phyloP scores from a whole-genome alignment of 2,888 invertebrate genomes.

The Caenorhabditis zanzibari region DNA sequence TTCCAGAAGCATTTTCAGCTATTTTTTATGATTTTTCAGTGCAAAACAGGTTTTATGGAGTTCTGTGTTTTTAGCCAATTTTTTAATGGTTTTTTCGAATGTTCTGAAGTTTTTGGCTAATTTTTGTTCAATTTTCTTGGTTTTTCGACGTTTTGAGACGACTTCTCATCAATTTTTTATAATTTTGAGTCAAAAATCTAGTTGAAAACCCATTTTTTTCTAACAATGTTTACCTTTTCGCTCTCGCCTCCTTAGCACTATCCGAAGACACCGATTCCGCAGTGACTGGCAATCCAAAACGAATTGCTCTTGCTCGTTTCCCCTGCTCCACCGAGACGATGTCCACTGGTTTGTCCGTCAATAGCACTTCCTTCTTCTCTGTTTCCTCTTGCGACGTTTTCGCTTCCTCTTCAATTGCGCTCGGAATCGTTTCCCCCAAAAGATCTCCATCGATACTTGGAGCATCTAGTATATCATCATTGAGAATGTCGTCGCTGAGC shows the following conservation, averaged over 20 bases:
- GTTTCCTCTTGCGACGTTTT: neutral
- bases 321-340: slow-evolving; percentile 26
- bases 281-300: slow-evolving; percentile 61
- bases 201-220: neutral
- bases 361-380: slow-evolving; percentile 2
- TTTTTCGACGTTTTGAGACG: too few relatives aligned
- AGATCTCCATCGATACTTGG: slow-evolving; percentile 50
- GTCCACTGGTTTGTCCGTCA: slow-evolving; percentile 17
- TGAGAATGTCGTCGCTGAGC: slow-evolving; percentile 56
- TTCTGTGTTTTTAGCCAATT: too few relatives aligned
- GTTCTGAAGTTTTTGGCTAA: too few relatives aligned
- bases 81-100: too few relatives aligned
- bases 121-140: too few relatives aligned
- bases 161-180: too few relatives aligned
- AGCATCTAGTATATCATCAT: slow-evolving; percentile 60
- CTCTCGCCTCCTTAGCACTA: slow-evolving; percentile 53
- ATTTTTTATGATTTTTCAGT: too few relatives aligned
- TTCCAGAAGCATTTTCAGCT: too few relatives aligned
- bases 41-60: too few relatives aligned
- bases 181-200: neutral
- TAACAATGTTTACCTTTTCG: slow-evolving; percentile 24
- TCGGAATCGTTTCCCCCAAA: slow-evolving; percentile 35
- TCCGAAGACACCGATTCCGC: slow-evolving; percentile 30
- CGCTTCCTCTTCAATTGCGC: neutral
- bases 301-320: slow-evolving; percentile 50